A percentile compares a stretch with the other conserved stretches of the same genome.
phyloP scores from a whole-genome alignment of 2,113 vertebrate genomes.

The Phrynocephalus versicolor region DNA sequence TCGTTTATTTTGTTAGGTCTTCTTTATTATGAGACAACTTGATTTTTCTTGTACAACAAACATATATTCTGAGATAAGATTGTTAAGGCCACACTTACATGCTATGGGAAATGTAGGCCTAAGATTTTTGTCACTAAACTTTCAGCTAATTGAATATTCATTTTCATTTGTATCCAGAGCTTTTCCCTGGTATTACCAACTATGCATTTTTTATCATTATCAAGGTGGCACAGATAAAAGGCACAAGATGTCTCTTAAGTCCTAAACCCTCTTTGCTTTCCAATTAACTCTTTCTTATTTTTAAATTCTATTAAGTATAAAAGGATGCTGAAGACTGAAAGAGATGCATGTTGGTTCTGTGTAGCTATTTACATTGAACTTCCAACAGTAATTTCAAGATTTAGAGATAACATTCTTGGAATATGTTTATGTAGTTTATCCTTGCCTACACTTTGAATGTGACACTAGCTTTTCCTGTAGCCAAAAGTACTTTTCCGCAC shows the following conservation, averaged over 20 bases:
- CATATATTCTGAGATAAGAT: slow-evolving; percentile 79
- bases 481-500: slow-evolving; percentile 25
- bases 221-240: slow-evolving; percentile 47
- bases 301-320: slow-evolving; percentile 28
- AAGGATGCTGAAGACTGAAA: background rate
- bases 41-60: slow-evolving; percentile 80
- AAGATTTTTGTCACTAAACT: slow-evolving; percentile 30
- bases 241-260: slow-evolving; percentile 49
- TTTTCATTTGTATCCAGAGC: slow-evolving; percentile 40
- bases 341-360: background rate
- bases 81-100: slow-evolving; percentile 67
- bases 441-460: background rate
- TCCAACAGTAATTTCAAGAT: slow-evolving; percentile 10
- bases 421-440: slow-evolving; percentile 22
- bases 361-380: background rate
- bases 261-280: slow-evolving; percentile 26
- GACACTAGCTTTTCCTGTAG: slow-evolving; percentile 5
- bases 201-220: slow-evolving; percentile 38
- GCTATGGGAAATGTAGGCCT: slow-evolving; percentile 40
- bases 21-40: slow-evolving; percentile 66
- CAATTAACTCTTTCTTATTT: slow-evolving; percentile 19
- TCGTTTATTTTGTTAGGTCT: slow-evolving; percentile 20
- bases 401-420: slow-evolving; percentile 7
- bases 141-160: slow-evolving; percentile 46
- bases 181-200: slow-evolving; percentile 30